phyloP scores from a whole-genome alignment of 2,888 invertebrate species.

The Clostera curtula region DNA sequence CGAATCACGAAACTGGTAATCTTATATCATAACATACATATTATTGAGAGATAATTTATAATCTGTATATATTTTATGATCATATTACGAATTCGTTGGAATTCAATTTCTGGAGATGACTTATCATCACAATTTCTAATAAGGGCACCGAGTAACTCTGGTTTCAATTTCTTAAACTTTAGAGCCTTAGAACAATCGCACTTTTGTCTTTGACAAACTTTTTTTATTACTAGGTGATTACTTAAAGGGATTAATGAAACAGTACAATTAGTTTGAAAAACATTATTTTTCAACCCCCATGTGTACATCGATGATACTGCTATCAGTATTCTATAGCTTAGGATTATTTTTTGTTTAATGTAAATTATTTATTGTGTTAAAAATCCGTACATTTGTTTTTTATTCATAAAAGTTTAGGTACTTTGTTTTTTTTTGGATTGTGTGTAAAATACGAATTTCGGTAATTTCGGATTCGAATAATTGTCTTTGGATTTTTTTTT shows the following conservation, averaged over 20 bases:
- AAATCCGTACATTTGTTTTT: slow-evolving; percentile 3
- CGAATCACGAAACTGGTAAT: too few relatives aligned
- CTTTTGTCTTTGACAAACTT: too few relatives aligned
- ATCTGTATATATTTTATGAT: slow-evolving; percentile 14
- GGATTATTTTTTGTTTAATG: slow-evolving; percentile 13
- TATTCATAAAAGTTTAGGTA: too few relatives aligned
- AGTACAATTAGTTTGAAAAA: background rate
- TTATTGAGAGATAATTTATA: slow-evolving; percentile 17
- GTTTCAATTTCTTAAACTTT: too few relatives aligned
- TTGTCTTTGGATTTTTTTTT: too few relatives aligned
- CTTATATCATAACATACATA: slow-evolving; percentile 23
- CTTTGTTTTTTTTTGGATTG: too few relatives aligned
- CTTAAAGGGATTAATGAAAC: slow-evolving; percentile 1
- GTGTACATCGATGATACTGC: slow-evolving; percentile 10
- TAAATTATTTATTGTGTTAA: slow-evolving; percentile 13
- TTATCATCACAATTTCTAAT: slow-evolving; percentile 20
- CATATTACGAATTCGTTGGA: too few relatives aligned
- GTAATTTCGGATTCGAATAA: too few relatives aligned
- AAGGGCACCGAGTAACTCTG: slow-evolving; percentile 9
- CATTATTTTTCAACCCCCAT: background rate
- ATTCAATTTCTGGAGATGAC: too few relatives aligned
- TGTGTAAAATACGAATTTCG: too few relatives aligned
- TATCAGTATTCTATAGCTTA: slow-evolving; percentile 26
- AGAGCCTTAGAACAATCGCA: too few relatives aligned
- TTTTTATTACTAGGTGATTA: slow-evolving; percentile 5